These are phyloP conservation scores for Lamproptera curius DNA, from an alignment of 2,888 invertebrate genomes.

Conservation along the genomic window DNA sequence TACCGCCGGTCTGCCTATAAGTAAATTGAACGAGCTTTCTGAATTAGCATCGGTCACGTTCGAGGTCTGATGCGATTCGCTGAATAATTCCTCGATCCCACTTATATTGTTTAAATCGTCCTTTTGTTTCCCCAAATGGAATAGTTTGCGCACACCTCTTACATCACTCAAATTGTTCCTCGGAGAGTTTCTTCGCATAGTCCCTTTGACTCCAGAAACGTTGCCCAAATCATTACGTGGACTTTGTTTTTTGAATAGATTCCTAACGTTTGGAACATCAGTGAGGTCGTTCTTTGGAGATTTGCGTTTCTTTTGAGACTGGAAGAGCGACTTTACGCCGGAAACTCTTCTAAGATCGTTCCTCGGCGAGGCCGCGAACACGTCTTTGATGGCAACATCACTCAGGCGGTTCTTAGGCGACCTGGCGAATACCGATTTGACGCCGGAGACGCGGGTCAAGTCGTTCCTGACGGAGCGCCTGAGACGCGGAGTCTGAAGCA, in stretches of 20 bases:
- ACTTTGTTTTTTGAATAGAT: constrained; percentile 43
- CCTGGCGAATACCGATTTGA: constrained; percentile 51
- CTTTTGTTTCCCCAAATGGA: constrained; percentile 30
- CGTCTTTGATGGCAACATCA: constrained; percentile 53
- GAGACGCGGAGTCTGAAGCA: constrained; percentile 43
- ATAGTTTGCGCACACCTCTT: constrained; percentile 47
- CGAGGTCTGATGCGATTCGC: constrained; percentile 33
- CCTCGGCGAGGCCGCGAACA: constrained; percentile 44
- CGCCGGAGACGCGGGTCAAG: constrained; percentile 53
- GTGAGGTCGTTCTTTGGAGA: constrained; percentile 53
- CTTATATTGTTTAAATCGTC: constrained; percentile 45
- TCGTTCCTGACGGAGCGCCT: constrained; percentile 54
- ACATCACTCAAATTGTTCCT: constrained; percentile 52
- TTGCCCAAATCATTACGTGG: constrained; percentile 51
- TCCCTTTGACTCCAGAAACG: constrained; percentile 53
- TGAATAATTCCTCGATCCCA: constrained; percentile 55
- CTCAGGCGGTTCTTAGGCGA: constrained; percentile 52
- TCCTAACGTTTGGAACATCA: constrained; percentile 55
- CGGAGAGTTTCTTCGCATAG: constrained; percentile 38
- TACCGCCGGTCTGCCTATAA: constrained; percentile 45
- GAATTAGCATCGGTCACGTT: constrained; percentile 22
- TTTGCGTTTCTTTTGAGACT: constrained; percentile 28
- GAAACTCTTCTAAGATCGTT: constrained; percentile 45
- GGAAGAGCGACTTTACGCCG: constrained; percentile 41
- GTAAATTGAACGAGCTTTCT: constrained; percentile 45